phyloP scores from a whole-genome alignment of 2,797 vertebrate species.

The Diglossa cyanea region DNA sequence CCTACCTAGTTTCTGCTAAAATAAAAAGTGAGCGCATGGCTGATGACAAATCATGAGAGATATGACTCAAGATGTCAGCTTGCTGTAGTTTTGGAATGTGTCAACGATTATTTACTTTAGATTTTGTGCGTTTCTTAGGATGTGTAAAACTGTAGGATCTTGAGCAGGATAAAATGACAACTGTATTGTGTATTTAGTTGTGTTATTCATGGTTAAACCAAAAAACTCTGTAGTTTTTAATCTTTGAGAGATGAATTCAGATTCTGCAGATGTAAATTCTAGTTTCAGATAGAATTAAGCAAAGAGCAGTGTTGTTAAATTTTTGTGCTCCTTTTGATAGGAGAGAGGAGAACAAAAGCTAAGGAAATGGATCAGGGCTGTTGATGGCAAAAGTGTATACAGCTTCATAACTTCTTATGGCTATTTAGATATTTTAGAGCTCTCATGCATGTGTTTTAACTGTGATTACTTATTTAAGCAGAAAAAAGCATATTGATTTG shows the following conservation, averaged over 20 bases:
- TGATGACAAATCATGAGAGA: slow-evolving; percentile 23
- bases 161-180: background rate
- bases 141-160: background rate
- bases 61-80: slow-evolving; percentile 43
- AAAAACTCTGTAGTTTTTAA: background rate
- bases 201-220: background rate
- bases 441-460: background rate
- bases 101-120: background rate
- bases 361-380: background rate
- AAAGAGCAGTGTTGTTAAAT: background rate
- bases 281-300: background rate
- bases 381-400: background rate
- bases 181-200: background rate
- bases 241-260: background rate
- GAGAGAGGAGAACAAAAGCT: background rate
- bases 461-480: background rate
- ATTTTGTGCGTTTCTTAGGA: background rate
- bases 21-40: slow-evolving; percentile 20
- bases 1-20: background rate
- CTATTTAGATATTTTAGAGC: background rate
- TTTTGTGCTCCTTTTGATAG: background rate
- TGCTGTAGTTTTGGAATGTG: background rate
- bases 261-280: background rate
- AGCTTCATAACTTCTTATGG: background rate
- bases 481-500: background rate